Conservation (phyloP, 2,113 vertebrate species). For the Empidonax alnorum region DNA sequence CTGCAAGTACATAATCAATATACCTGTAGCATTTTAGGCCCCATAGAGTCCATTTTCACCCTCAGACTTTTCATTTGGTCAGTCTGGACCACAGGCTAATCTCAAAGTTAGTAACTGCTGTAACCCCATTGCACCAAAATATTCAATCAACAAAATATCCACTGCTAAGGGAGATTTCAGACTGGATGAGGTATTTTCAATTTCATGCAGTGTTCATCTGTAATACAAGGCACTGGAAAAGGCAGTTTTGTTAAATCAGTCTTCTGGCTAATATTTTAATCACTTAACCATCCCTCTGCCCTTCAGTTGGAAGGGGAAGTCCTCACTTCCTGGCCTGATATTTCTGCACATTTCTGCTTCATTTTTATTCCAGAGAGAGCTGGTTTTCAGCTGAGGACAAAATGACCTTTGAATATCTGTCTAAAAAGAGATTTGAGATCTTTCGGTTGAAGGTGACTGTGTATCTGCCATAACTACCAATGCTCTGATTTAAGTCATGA, state of each 20-base stretch:
- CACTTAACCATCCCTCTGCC: background rate
- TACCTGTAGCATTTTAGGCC: background rate
- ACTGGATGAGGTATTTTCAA: background rate
- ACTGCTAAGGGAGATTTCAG: background rate
- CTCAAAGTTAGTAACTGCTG: background rate
- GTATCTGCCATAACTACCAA: background rate
- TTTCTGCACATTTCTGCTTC: constrained; percentile 1
- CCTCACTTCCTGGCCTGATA: background rate
- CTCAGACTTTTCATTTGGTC: background rate
- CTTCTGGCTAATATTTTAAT: background rate
- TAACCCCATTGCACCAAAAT: background rate
- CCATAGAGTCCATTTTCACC: background rate
- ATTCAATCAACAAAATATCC: background rate
- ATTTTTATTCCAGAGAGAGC: background rate
- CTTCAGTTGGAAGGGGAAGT: background rate
- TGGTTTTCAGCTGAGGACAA: background rate
- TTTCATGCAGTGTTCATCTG: background rate
- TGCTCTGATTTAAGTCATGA: background rate
- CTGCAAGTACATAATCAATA: background rate
- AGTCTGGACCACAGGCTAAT: background rate
- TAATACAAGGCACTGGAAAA: background rate
- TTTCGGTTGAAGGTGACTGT: background rate
- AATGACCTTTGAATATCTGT: background rate
- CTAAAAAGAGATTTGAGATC: background rate
- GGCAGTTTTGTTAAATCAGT: background rate